phyloP scores from a whole-genome alignment of 2,888 invertebrate species.

The Horisme vitalbata region DNA sequence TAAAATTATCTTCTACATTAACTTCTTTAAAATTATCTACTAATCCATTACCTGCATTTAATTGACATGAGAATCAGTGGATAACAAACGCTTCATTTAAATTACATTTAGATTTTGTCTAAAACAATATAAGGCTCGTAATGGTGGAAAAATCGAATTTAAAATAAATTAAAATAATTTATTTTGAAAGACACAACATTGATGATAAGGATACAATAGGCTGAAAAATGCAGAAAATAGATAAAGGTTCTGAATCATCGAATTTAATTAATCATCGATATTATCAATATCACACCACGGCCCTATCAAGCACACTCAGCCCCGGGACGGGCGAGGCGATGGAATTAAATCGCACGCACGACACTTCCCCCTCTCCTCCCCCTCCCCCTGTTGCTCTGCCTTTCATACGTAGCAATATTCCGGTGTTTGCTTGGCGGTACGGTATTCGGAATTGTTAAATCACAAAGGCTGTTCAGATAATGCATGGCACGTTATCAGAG shows the following conservation, averaged over 20 bases:
- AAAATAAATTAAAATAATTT: too few species aligned
- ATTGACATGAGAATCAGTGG: too few species aligned
- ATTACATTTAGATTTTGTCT: too few species aligned
- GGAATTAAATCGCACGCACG: conserved; percentile 82
- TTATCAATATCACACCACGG: neutral
- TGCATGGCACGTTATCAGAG: conserved; percentile 1
- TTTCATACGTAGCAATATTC: conserved; percentile 22
- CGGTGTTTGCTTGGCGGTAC: conserved; percentile 16
- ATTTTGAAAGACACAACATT: too few species aligned
- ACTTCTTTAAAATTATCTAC: too few species aligned
- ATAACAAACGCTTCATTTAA: too few species aligned
- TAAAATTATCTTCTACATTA: too few species aligned
- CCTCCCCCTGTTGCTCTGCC: conserved; percentile 31
- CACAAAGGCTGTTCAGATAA: conserved; percentile 17
- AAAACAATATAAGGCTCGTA: too few species aligned
- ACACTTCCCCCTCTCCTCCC: conserved; percentile 64
- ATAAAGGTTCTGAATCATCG: too few species aligned
- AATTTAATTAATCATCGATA: neutral
- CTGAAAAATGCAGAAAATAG: neutral
- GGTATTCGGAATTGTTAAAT: conserved; percentile 8
- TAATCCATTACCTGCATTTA: too few species aligned
- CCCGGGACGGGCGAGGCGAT: conserved; percentile 59
- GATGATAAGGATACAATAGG: too few species aligned
- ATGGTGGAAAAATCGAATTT: too few species aligned
- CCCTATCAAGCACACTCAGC: conserved; percentile 28